A percentile compares a stretch with the other conserved stretches of the same genome.
These are phyloP conservation scores for Tetrao urogallus DNA, from an alignment of 2,113 vertebrate species.

Conservation along the genomic window DNA sequence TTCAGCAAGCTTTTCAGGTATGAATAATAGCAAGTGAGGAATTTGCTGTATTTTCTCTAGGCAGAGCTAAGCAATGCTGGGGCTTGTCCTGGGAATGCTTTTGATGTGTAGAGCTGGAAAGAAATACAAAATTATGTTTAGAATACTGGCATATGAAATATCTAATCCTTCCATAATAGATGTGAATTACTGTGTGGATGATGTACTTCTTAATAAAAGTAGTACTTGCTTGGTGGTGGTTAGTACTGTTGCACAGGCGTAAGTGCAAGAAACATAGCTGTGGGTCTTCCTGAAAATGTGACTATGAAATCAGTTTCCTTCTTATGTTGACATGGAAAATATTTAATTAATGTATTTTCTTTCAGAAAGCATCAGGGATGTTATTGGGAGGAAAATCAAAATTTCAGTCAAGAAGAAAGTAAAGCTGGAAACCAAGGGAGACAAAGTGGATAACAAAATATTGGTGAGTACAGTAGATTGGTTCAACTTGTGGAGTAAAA, in stretches of 20 bases:
- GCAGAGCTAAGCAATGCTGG: background rate
- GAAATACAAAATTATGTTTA: background rate
- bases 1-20: constrained; percentile 20
- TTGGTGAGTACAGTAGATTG: constrained; percentile 82
- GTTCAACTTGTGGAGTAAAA: background rate
- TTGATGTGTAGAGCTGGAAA: background rate
- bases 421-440: constrained; percentile 94
- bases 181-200: background rate
- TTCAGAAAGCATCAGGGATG: constrained; percentile 91
- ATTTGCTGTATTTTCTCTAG: background rate
- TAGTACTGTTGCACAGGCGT: accelerated
- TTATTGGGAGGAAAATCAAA: constrained; percentile 93
- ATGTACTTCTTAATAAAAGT: background rate
- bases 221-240: background rate
- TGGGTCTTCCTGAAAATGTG: background rate
- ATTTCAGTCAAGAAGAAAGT: constrained; percentile 93
- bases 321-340: background rate
- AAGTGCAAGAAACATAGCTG: background rate
- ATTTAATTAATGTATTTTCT: constrained; percentile 27
- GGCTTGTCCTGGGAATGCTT: constrained; percentile 19
- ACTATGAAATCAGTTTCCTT: background rate
- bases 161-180: background rate
- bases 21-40: background rate
- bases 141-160: background rate
- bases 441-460: constrained; percentile 95